A percentile compares a stretch with the other conserved stretches of the same genome.
phyloP scores from a whole-genome alignment of 2,113 vertebrate species.

The Calidris pugnax region DNA sequence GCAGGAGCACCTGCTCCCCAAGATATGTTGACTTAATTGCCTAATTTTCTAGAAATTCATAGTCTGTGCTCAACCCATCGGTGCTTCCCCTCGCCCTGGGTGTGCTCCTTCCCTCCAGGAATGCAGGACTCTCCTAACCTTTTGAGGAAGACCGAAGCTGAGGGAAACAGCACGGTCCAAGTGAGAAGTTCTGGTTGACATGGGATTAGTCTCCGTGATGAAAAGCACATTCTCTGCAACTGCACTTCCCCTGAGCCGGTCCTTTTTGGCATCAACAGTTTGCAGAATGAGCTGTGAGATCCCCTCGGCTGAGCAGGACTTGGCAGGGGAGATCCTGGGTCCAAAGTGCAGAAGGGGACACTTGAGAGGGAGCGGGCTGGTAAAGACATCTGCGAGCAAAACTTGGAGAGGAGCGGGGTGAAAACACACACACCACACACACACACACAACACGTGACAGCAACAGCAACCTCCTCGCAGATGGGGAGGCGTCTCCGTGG shows the following conservation, averaged over 20 bases:
- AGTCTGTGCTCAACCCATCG: background rate
- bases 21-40: background rate
- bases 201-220: rapidly evolving
- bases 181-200: background rate
- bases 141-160: background rate
- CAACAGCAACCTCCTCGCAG: background rate
- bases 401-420: background rate
- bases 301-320: background rate
- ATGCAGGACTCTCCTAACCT: rapidly evolving
- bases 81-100: background rate
- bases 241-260: rapidly evolving
- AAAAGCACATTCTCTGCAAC: background rate
- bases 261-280: background rate
- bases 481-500: background rate
- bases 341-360: background rate
- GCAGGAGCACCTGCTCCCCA: too few species aligned
- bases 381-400: background rate
- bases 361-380: background rate
- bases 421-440: too few species aligned
- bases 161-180: rapidly evolving
- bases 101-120: rapidly evolving
- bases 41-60: background rate
- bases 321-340: background rate
- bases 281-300: background rate
- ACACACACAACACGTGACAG: rapidly evolving